A percentile compares a stretch with the other conserved stretches of the same genome.
Evolutionary conservation across 2,797 vertebrate genomes (phyloP).

Genomic region (Eupleurogrammus muticus): DNA sequence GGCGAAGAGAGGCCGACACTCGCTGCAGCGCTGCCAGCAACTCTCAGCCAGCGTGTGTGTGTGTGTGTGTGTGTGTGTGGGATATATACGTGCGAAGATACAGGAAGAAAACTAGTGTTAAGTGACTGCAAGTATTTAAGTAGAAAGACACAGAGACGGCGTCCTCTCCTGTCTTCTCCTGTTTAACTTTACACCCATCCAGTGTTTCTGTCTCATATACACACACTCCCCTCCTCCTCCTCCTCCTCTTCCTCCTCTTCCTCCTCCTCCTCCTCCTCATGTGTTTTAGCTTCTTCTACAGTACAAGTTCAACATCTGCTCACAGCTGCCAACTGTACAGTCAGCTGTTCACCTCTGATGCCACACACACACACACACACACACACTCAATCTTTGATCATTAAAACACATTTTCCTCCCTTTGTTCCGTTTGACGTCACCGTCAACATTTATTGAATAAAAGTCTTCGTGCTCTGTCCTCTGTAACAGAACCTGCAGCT

Average conservation of each 20-base stretch:
- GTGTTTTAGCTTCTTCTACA: too few species aligned
- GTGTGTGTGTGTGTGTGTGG: constrained; percentile 10
- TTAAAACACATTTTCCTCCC: too few species aligned
- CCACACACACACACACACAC: too few species aligned
- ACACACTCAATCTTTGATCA: too few species aligned
- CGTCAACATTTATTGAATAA: too few species aligned
- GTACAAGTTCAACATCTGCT: too few species aligned
- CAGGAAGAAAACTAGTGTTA: constrained; percentile 53
- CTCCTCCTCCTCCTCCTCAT: constrained; percentile 3
- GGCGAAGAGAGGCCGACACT: constrained; percentile 53
- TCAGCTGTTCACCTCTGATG: too few species aligned
- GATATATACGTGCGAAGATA: not conserved
- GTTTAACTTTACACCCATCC: constrained; percentile 66
- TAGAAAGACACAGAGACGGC: not conserved
- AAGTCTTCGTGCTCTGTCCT: constrained; percentile 11
- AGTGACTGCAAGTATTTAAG: constrained; percentile 37
- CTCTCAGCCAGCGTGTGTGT: constrained; percentile 10
- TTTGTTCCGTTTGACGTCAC: too few species aligned
- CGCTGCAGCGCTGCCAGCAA: constrained; percentile 63
- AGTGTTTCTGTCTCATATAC: constrained; percentile 40
- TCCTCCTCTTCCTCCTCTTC: constrained; percentile 10
- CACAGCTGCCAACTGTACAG: too few species aligned
- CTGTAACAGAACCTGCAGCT: too few species aligned
- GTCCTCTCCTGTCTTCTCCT: constrained; percentile 54
- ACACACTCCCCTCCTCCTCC: not conserved